Evolutionary conservation across 2,888 invertebrate genomes (phyloP).

Genomic region (Drosophila nr. perissopoda): DNA sequence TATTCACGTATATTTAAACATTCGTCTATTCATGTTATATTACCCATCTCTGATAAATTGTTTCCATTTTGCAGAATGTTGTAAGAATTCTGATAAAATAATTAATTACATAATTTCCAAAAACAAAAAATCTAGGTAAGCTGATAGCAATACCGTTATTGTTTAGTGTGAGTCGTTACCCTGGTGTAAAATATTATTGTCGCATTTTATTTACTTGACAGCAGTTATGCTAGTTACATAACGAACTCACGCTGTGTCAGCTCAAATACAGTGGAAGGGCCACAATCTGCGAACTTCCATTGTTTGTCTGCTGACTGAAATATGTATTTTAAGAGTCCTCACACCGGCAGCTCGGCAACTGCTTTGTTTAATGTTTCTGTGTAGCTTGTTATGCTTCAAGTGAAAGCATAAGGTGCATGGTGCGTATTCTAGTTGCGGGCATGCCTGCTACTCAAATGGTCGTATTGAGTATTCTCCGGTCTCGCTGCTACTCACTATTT

Average conservation of each 20-base stretch:
- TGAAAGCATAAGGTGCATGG: conserved; percentile 22
- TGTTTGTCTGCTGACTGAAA: conserved; percentile 51
- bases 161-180: background rate
- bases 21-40: background rate
- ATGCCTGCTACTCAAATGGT: conserved; percentile 36
- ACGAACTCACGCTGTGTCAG: conserved; percentile 46
- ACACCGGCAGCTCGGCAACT: conserved; percentile 27
- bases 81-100: background rate
- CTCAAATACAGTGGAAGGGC: conserved; percentile 25
- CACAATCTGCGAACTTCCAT: conserved; percentile 33
- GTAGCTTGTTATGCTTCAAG: conserved; percentile 27
- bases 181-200: conserved; percentile 29
- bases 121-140: background rate
- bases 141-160: conserved; percentile 13
- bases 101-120: conserved; percentile 16
- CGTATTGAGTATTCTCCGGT: conserved; percentile 56
- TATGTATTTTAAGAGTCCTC: conserved; percentile 52
- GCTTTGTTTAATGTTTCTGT: conserved; percentile 61
- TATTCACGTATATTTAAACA: background rate
- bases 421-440: conserved; percentile 57
- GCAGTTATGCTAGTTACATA: conserved; percentile 33
- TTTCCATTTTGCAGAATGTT: background rate
- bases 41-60: background rate
- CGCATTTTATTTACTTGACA: conserved; percentile 34
- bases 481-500: conserved; percentile 16